Percentiles rank a stretch among this genome's conserved stretches.
phyloP scores from a whole-genome alignment of 2,888 invertebrate species.

The Chrysodeixis includens region DNA sequence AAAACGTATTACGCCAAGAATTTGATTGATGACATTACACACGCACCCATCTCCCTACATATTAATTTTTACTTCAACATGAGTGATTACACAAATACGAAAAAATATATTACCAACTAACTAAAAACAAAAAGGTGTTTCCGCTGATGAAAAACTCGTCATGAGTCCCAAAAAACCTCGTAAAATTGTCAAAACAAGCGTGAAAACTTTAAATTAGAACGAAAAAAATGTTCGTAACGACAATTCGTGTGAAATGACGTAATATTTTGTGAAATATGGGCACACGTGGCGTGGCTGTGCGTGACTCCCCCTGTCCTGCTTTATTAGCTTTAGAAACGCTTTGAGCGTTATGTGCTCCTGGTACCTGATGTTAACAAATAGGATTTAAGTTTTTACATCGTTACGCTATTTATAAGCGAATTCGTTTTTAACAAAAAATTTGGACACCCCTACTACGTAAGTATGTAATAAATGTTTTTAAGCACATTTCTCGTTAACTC shows the following conservation, averaged over 20 bases:
- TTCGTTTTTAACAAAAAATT: background rate
- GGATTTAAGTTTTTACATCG: slow-evolving; percentile 11
- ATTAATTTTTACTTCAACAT: slow-evolving; percentile 28
- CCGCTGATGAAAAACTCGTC: slow-evolving; percentile 12
- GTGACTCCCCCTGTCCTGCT: slow-evolving; percentile 69
- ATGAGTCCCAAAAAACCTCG: slow-evolving; percentile 32
- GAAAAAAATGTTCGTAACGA: slow-evolving; percentile 40
- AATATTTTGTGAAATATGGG: slow-evolving; percentile 64
- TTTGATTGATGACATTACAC: slow-evolving; percentile 44
- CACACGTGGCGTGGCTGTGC: slow-evolving; percentile 59
- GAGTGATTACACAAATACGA: slow-evolving; percentile 36
- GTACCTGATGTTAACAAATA: slow-evolving; percentile 41
- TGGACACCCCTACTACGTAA: too few relatives aligned
- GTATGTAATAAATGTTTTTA: too few relatives aligned
- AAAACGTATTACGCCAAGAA: slow-evolving; percentile 24
- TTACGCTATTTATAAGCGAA: background rate
- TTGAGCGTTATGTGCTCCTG: slow-evolving; percentile 33
- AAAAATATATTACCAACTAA: slow-evolving; percentile 5
- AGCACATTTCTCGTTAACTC: too few relatives aligned
- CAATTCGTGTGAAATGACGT: slow-evolving; percentile 55
- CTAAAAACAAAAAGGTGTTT: slow-evolving; percentile 21
- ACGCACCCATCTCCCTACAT: slow-evolving; percentile 22
- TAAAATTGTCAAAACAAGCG: slow-evolving; percentile 54
- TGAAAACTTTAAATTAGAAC: slow-evolving; percentile 55
- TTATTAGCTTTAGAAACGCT: slow-evolving; percentile 62